Evolutionary conservation across 2,888 invertebrate genomes (phyloP).

Genomic region (Dioctria rufipes): DNA sequence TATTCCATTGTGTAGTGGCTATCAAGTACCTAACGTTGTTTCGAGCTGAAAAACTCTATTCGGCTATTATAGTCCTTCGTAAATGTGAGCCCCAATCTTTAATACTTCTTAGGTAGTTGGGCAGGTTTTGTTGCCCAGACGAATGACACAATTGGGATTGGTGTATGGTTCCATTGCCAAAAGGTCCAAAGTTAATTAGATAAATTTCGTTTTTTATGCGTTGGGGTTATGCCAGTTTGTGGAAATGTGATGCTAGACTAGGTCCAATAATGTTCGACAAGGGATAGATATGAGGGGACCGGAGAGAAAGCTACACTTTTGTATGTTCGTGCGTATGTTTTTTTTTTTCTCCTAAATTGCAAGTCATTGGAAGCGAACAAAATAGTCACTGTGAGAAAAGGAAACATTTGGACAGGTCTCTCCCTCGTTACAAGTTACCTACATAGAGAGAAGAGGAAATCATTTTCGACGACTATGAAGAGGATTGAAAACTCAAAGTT

Average conservation of each 20-base stretch:
- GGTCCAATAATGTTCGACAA: conserved; percentile 28
- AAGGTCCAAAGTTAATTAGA: conserved; percentile 49
- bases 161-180: conserved; percentile 25
- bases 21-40: conserved; percentile 10
- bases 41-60: conserved; percentile 7
- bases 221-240: neutral
- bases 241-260: neutral
- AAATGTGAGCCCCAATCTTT: conserved; percentile 38
- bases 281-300: conserved; percentile 37
- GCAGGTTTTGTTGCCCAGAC: conserved; percentile 37
- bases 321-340: neutral
- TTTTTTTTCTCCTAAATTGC: conserved; percentile 28
- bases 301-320: neutral
- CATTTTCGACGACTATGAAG: conserved; percentile 31
- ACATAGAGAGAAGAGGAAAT: neutral
- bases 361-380: conserved; percentile 19
- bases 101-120: conserved; percentile 37
- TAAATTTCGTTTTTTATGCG: conserved; percentile 49
- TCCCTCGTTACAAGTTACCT: neutral
- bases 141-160: conserved; percentile 43
- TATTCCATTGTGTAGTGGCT: neutral
- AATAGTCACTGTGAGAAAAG: neutral
- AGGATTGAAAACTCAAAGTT: conserved; percentile 27
- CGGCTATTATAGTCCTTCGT: neutral
- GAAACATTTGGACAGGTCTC: conserved; percentile 7